Conservation (phyloP, 2,797 vertebrate genomes). For the Mormyrus proboscirostris region DNA sequence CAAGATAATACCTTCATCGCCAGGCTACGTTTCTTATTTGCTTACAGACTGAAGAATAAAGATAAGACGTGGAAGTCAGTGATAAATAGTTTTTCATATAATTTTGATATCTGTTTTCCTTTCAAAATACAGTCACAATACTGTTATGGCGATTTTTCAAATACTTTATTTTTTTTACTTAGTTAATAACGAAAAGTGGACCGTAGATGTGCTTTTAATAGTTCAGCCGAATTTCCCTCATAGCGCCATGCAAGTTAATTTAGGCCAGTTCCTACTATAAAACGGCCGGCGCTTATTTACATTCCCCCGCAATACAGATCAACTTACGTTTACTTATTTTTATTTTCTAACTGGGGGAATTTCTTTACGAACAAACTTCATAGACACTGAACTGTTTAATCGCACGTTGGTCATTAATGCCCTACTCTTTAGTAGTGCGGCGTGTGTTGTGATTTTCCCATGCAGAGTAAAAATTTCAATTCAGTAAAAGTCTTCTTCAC, state of each 20-base stretch:
- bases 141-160: constrained; percentile 20
- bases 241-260: not conserved
- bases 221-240: not conserved
- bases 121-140: not conserved
- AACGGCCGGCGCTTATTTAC: not conserved
- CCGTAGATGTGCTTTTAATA: not conserved
- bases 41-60: too few relatives aligned
- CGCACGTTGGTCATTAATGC: not conserved
- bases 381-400: too few relatives aligned
- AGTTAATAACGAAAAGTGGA: not conserved
- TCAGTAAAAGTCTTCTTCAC: not conserved
- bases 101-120: not conserved
- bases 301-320: not conserved
- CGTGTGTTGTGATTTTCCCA: not conserved
- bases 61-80: too few relatives aligned
- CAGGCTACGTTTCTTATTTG: too few relatives aligned
- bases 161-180: not conserved
- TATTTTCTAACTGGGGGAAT: not conserved
- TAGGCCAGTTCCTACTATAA: not conserved
- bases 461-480: not conserved
- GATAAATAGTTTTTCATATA: too few relatives aligned
- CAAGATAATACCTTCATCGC: too few relatives aligned
- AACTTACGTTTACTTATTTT: not conserved
- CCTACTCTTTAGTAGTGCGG: not conserved
- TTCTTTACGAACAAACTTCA: not conserved